phyloP scores from a whole-genome alignment of 2,888 invertebrate genomes.

The Phymatocera aterrima region DNA sequence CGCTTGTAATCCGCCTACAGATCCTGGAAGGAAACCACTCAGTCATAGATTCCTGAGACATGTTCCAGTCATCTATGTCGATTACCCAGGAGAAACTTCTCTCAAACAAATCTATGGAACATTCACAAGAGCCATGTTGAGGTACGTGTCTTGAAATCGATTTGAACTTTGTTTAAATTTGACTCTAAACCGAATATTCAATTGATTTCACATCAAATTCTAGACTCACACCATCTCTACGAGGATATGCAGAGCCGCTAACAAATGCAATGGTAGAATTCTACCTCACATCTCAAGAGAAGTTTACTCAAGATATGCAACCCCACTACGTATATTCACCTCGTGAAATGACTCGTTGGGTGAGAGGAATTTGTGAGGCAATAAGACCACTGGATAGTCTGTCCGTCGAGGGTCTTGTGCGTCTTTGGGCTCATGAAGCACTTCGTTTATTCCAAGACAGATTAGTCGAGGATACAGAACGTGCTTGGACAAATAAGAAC shows the following conservation, averaged over 20 bases:
- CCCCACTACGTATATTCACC: conserved; percentile 99
- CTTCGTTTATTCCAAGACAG: conserved; percentile 97
- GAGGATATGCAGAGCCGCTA: conserved; percentile 96
- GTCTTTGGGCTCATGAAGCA: conserved; percentile 99
- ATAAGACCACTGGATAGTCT: conserved; percentile 95
- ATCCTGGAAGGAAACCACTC: conserved; percentile 97
- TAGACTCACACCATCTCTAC: conserved; percentile 92
- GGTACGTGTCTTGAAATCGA: conserved; percentile 54
- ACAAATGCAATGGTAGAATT: conserved; percentile 99
- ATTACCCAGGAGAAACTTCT: conserved; percentile 99
- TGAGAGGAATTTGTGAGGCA: conserved; percentile 99
- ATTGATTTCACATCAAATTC: not conserved
- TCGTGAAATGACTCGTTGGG: conserved; percentile 99
- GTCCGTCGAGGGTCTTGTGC: conserved; percentile 94
- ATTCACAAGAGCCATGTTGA: conserved; percentile 98
- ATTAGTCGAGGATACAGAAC: conserved; percentile 95
- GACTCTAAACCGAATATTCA: not conserved
- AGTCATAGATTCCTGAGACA: conserved; percentile 93
- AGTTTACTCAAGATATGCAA: conserved; percentile 99
- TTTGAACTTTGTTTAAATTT: too few species aligned
- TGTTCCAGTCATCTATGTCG: conserved; percentile 99
- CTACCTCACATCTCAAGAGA: conserved; percentile 96
- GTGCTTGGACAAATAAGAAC: conserved; percentile 98
- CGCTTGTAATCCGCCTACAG: conserved; percentile 99
- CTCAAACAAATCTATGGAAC: conserved; percentile 99